Percentiles rank a stretch among this genome's conserved stretches.
phyloP scores from a whole-genome alignment of 2,888 invertebrate genomes.

The Ichneumoninae sp. region DNA sequence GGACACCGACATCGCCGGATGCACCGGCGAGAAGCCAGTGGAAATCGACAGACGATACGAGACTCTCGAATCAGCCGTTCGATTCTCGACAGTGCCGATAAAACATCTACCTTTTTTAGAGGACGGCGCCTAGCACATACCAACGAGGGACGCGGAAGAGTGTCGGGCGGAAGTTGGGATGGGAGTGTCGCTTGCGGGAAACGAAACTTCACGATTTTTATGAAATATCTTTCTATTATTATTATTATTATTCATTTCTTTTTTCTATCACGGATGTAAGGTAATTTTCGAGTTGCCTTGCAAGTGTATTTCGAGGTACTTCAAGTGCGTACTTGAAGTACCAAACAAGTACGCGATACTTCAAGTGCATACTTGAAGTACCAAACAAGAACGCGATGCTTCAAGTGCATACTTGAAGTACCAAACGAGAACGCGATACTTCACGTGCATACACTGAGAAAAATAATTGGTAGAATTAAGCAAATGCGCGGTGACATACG shows the following conservation, averaged over 20 bases:
- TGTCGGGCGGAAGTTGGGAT: neutral
- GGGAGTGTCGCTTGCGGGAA: constrained; percentile 4
- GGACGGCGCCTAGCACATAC: constrained; percentile 1
- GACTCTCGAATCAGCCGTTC: constrained; percentile 31
- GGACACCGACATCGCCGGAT: constrained; percentile 30
- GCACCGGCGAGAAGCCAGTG: constrained; percentile 16
- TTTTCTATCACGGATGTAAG: neutral
- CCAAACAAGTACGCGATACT: too few species aligned
- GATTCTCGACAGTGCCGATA: constrained; percentile 37
- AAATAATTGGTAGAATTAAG: too few species aligned
- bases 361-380: too few species aligned
- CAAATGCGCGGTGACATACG: too few species aligned
- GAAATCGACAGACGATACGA: constrained; percentile 23
- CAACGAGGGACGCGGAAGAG: constrained; percentile 4
- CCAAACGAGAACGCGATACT: too few species aligned
- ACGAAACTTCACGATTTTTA: neutral
- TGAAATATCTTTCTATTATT: neutral
- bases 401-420: too few species aligned
- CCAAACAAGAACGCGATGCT: too few species aligned
- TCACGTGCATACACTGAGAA: too few species aligned
- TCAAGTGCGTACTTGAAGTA: too few species aligned
- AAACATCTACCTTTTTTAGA: constrained; percentile 20
- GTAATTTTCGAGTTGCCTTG: neutral
- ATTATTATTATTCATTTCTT: neutral
- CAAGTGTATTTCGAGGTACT: too few species aligned